Evolutionary conservation across 2,888 invertebrate species (phyloP), one percentile per base, ranked within the genome.

Genomic region (Tinea pellionella): DNA sequence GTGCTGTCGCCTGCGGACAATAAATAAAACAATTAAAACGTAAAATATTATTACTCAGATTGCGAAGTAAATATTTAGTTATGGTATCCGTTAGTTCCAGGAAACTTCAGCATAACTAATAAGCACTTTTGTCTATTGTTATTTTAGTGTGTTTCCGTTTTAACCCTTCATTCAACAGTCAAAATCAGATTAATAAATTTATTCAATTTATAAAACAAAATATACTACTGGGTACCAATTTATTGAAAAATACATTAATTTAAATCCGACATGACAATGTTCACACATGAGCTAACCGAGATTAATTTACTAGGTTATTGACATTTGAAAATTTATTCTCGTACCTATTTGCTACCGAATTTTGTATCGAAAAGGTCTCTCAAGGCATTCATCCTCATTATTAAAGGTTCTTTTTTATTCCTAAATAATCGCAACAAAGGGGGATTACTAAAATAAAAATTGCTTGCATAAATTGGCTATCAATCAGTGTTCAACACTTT

Each of bases 1-100:
- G 88, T 92, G 92, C 81, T 92, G 92, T 75, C 92, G 91, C 89
- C 92, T 92, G 86, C 61, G 12, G 12, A 75, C 24, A 53, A 53
- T 6, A 53, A 12, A 53, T 2, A 24, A 47, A 47, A 2, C 9
- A 47, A 8, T 47, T 16, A 16, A 47, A 47, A 24, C 24, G 2
- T 12, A n/a, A 42, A 42, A 42, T 4, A 42, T 12, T 24, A 24
- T 24, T 77, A 66, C 16, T 12, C 24, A 37, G 37, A 29, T 32
- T 12, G 12, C 3, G 13, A 2, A 15, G 11, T 6, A 15, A 13
- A 13, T 4, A 15, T 7, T 4, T 42, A 2, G 2, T 42, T 13
- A n/a, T n/a, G 13, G 15, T 13, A 42, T 42, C n/a, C 13, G 42
- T 42, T 24, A 6, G 42, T n/a, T 15, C 13, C 42, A 13, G 15